Evolutionary conservation across 2,113 vertebrate species (phyloP), one percentile per base, ranked within the genome.

Genomic region (Eulemur macaco): DNA sequence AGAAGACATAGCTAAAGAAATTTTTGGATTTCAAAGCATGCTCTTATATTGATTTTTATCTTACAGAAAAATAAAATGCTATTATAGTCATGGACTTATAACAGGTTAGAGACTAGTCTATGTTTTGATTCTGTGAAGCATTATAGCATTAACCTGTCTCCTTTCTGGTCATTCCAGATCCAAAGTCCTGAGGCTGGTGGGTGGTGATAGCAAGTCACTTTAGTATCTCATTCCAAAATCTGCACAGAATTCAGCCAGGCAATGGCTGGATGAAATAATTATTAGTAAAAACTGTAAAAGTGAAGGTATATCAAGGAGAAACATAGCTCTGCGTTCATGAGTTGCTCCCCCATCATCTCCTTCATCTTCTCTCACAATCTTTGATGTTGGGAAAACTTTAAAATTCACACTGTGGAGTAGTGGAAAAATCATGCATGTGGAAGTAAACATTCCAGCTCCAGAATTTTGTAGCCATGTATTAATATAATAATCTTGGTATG

Each of bases 241-340:
- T 89, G 68, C 74, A 86, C 18, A 91, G 13, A 89, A 34, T 21
- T 93, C 27, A 83, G 20, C 20, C 29, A 56, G 29, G 17, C 5
- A 83, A 92, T 23, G 39, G 31, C 2, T 86, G 34, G 25, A 92
- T 76, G 4, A 90, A 56, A 42, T 66, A 83, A 89, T 54, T 74
- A 80, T 64, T 58, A 66, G n/a, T 66, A 54, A 96, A 77, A 78
- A 18, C 23, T 21, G 1, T 71, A 29, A 87, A 76, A 17, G 0
- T 83, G n/a, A 21, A 87, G 13, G 21, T 87, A 63, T 88, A 91
- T 94, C 29, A 74, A 76, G 45, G 93, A 64, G 27, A 87, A 95
- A 66, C 20, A 76, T 8, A 88, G 86, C 25, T 23, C 60, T 60
- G 10, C 31, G 34, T 58, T 76, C 15, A 47, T 91, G 15, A 91